Conservation (phyloP, 2,113 vertebrate species). For the Phocoena phocoena region DNA sequence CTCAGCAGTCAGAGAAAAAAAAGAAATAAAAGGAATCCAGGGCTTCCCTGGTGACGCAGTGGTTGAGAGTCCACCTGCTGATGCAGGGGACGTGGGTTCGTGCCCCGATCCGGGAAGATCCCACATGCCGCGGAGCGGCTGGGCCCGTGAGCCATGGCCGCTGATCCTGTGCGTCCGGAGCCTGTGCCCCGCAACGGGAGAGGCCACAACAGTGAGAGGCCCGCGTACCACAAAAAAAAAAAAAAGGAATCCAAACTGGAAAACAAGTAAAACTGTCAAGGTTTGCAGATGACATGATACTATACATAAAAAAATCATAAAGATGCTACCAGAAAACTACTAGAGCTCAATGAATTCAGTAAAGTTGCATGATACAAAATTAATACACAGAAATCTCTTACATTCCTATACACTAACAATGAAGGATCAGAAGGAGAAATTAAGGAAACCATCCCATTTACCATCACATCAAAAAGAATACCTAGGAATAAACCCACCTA, state of each 20-base stretch:
- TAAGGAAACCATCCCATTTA: neutral
- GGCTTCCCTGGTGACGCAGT: too few relatives aligned
- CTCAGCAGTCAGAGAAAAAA: neutral
- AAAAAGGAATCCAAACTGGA: neutral
- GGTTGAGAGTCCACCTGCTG: too few relatives aligned
- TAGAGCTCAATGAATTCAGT: neutral
- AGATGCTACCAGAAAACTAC: neutral
- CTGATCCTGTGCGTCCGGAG: too few relatives aligned
- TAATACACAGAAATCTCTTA: neutral
- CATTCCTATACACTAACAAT: neutral
- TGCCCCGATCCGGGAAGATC: too few relatives aligned
- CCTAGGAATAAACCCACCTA: too few relatives aligned
- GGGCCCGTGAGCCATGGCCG: too few relatives aligned
- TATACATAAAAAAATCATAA: neutral
- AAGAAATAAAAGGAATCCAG: neutral
- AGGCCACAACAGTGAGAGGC: too few relatives aligned
- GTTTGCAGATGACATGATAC: neutral
- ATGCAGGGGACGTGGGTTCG: too few relatives aligned
- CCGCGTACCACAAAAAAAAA: too few relatives aligned
- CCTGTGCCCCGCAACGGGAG: too few relatives aligned
- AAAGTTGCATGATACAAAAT: neutral
- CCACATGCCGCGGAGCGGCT: too few relatives aligned
- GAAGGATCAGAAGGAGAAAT: neutral
- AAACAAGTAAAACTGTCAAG: neutral
- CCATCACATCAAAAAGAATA: neutral